A percentile compares a stretch with the other conserved stretches of the same genome.
Conservation (phyloP, 1,140 invertebrate genomes). For the Neuroterus valhalla region DNA sequence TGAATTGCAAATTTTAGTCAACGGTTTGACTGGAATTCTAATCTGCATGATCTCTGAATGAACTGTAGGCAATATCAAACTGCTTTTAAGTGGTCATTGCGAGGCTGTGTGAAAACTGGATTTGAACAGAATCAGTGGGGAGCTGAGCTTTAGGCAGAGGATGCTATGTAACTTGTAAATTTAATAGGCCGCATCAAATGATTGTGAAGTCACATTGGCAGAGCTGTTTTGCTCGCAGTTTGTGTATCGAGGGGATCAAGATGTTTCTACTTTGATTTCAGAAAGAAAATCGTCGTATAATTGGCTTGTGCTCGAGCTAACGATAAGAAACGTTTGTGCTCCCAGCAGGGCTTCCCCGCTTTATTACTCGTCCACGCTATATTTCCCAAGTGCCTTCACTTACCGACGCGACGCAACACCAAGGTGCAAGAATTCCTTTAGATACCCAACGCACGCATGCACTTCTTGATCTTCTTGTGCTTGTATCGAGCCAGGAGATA, state of each 20-base stretch:
- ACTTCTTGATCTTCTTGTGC: conserved; percentile 46
- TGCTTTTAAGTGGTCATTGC: background rate
- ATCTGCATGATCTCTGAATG: conserved; percentile 8
- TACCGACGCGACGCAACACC: background rate
- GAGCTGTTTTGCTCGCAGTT: conserved; percentile 13
- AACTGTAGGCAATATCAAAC: background rate
- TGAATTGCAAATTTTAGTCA: conserved; percentile 19
- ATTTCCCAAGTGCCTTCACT: background rate
- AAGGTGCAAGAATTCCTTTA: conserved; percentile 47
- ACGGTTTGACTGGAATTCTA: background rate
- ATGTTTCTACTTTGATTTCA: conserved; percentile 18
- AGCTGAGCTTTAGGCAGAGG: background rate
- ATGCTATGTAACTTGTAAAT: conserved; percentile 10
- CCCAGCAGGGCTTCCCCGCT: conserved; percentile 2
- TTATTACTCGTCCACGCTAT: conserved; percentile 19
- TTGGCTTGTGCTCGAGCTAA: conserved; percentile 19
- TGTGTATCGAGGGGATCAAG: conserved; percentile 17
- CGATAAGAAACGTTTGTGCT: conserved; percentile 19
- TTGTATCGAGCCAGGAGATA: conserved; percentile 57
- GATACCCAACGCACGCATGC: conserved; percentile 46
- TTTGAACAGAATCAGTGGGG: conserved; percentile 9
- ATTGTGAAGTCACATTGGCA: conserved; percentile 10
- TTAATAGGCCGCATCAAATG: conserved; percentile 12
- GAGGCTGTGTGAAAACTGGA: background rate
- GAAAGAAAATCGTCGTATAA: conserved; percentile 26